Percentiles rank a stretch among this genome's conserved stretches.
Conservation (phyloP, 2,888 invertebrate genomes). For the Pandemis heparana region DNA sequence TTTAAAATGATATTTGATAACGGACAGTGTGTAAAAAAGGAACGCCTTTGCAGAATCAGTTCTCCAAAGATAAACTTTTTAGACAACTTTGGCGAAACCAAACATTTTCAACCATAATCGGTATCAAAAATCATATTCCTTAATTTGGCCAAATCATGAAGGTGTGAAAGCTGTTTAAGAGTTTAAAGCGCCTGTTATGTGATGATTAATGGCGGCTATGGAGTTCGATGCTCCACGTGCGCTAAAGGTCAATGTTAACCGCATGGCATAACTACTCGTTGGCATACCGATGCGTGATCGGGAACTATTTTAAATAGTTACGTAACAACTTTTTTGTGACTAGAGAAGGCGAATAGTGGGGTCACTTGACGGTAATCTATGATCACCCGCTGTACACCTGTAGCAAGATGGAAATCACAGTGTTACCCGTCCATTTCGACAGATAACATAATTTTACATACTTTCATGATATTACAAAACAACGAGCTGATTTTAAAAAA, state of each 20-base stretch:
- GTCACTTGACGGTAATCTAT: too few relatives aligned
- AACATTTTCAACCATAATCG: not conserved
- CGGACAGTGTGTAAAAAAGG: not conserved
- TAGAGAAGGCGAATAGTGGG: too few relatives aligned
- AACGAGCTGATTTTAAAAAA: too few relatives aligned
- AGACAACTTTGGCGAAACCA: too few relatives aligned
- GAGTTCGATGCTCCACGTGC: conserved; percentile 44
- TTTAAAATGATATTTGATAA: not conserved
- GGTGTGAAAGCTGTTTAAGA: conserved; percentile 4
- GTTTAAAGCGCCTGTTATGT: conserved; percentile 14
- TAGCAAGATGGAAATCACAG: too few relatives aligned
- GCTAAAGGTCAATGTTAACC: conserved; percentile 49
- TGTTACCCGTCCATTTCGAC: too few relatives aligned
- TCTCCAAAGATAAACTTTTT: not conserved
- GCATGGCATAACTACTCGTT: conserved; percentile 39
- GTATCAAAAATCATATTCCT: not conserved
- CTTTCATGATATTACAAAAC: too few relatives aligned
- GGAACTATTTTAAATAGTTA: conserved; percentile 1
- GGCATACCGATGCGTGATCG: conserved; percentile 8
- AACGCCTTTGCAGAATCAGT: not conserved
- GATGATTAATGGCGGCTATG: conserved; percentile 29
- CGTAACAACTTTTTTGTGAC: not conserved
- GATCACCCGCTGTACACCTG: too few relatives aligned
- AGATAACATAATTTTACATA: too few relatives aligned
- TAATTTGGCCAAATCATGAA: conserved; percentile 27